phyloP scores from a whole-genome alignment of 2,797 vertebrate genomes.

The Aselliscus stoliczkanus region DNA sequence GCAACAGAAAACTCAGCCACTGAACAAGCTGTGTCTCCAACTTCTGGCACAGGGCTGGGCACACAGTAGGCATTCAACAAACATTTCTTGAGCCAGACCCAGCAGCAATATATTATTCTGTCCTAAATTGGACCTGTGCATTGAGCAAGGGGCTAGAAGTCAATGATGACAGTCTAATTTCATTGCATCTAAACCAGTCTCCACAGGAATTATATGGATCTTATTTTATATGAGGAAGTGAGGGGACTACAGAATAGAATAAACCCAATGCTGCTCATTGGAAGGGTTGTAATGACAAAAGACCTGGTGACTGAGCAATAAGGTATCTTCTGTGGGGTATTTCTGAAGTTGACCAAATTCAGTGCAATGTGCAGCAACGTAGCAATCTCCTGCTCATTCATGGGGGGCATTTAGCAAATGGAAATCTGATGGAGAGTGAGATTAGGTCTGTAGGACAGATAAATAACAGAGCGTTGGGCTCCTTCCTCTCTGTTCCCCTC shows the following conservation, averaged over 20 bases:
- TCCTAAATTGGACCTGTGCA: neutral
- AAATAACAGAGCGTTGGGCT: neutral
- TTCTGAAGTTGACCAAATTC: conserved; percentile 11
- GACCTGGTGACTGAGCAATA: neutral
- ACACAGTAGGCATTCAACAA: neutral
- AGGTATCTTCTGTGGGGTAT: neutral
- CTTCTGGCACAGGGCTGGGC: neutral
- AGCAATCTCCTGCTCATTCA: neutral
- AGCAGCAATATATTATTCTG: neutral
- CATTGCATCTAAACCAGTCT: neutral
- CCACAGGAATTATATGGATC: neutral
- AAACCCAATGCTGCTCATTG: neutral
- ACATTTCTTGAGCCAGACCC: neutral
- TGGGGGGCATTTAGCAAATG: neutral
- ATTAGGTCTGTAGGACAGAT: neutral
- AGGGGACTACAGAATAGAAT: neutral
- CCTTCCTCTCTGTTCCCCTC: neutral
- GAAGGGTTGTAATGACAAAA: neutral
- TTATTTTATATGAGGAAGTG: neutral
- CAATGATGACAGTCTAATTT: neutral
- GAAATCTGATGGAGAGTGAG: conserved; percentile 36
- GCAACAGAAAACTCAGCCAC: neutral
- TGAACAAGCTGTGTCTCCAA: neutral
- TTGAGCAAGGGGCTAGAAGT: neutral
- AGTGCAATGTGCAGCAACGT: neutral